phyloP scores from a whole-genome alignment of 2,113 vertebrate genomes.

The Xyrauchen texanus region DNA sequence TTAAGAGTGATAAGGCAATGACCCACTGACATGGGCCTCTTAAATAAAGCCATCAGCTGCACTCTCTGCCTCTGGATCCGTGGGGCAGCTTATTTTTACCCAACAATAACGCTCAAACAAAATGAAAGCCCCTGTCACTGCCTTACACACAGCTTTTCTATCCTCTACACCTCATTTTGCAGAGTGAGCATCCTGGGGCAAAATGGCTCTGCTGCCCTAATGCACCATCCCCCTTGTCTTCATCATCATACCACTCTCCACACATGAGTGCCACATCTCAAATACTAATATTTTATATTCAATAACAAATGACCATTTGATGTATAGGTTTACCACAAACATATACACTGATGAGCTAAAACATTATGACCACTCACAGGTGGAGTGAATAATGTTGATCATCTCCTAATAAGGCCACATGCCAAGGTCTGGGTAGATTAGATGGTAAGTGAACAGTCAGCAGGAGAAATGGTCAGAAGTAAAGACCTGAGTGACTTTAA shows the following conservation, averaged over 20 bases:
- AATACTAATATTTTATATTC: too few relatives aligned
- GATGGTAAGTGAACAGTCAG: too few relatives aligned
- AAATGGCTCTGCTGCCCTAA: neutral
- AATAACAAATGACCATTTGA: too few relatives aligned
- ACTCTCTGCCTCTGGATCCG: constrained; percentile 13
- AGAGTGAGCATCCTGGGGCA: neutral
- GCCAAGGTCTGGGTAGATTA: too few relatives aligned
- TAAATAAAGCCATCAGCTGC: constrained; percentile 28
- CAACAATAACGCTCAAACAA: constrained; percentile 26
- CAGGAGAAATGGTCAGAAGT: too few relatives aligned
- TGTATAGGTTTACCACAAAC: too few relatives aligned
- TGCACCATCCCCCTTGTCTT: neutral
- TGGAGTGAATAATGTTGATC: too few relatives aligned
- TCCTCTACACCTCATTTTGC: neutral
- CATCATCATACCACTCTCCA: neutral
- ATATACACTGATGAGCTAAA: too few relatives aligned
- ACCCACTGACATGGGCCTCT: constrained; percentile 26
- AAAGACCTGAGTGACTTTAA: too few relatives aligned
- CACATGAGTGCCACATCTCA: neutral
- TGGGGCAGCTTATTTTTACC: neutral
- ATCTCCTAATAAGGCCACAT: too few relatives aligned
- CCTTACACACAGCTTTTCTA: neutral
- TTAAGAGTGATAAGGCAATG: constrained; percentile 30
- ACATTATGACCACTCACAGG: too few relatives aligned
- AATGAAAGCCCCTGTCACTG: neutral